Conservation (phyloP, 2,797 vertebrate species). For the Coluber constrictor region DNA sequence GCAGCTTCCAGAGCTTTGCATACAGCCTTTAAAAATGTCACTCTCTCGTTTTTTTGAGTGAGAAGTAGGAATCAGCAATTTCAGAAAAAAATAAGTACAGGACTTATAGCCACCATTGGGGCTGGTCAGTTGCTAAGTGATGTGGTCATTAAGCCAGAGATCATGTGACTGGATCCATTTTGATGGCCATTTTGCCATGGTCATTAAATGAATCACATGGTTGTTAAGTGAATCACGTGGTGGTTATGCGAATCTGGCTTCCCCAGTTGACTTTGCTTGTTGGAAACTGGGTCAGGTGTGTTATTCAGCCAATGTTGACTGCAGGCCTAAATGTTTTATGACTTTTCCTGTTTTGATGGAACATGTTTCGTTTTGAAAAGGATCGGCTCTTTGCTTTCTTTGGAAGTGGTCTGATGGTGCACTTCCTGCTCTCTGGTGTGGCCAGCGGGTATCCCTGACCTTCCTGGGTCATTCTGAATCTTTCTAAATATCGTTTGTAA, state of each 20-base stretch:
- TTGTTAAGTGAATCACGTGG: not conserved
- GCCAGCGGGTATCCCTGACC: not conserved
- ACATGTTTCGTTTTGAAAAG: not conserved
- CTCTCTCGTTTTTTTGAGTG: not conserved
- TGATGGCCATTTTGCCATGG: not conserved
- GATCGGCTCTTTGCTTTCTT: not conserved
- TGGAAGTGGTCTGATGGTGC: not conserved
- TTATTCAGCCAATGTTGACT: not conserved
- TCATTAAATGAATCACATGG: not conserved
- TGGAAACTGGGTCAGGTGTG: not conserved
- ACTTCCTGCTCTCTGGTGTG: not conserved
- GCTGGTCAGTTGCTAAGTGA: not conserved
- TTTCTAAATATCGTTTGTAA: not conserved
- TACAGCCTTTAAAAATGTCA: not conserved
- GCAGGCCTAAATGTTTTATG: not conserved
- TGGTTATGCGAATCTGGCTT: not conserved
- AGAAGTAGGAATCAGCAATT: not conserved
- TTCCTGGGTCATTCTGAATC: not conserved
- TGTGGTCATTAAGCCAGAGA: not conserved
- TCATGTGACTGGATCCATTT: not conserved
- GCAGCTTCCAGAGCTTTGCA: not conserved
- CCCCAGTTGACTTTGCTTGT: not conserved
- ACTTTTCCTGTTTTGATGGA: not conserved
- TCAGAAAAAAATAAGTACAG: not conserved
- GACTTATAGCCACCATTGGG: not conserved